Conservation (phyloP, 2,888 invertebrate genomes). For the Netelia virgata region DNA sequence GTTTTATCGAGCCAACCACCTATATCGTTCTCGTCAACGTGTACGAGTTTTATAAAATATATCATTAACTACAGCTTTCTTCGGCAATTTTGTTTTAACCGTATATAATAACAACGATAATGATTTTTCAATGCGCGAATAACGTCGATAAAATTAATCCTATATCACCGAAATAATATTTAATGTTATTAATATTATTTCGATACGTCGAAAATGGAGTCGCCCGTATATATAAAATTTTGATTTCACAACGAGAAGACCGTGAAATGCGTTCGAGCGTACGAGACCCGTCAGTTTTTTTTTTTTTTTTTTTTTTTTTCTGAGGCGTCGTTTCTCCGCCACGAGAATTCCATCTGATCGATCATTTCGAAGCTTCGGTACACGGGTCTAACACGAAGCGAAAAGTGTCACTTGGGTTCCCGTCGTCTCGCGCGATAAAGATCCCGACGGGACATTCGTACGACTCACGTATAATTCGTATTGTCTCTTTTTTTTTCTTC, state of each 20-base stretch:
- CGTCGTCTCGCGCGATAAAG: constrained; percentile 37
- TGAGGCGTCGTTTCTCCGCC: constrained; percentile 15
- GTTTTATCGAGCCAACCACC: not conserved
- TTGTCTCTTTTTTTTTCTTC: constrained; percentile 30
- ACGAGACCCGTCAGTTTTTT: too few relatives aligned
- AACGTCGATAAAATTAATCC: too few relatives aligned
- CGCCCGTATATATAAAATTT: too few relatives aligned
- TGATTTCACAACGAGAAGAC: too few relatives aligned
- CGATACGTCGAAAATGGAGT: too few relatives aligned
- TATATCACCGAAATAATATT: too few relatives aligned
- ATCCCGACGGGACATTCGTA: constrained; percentile 62
- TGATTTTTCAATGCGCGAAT: too few relatives aligned
- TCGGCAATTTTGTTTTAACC: too few relatives aligned
- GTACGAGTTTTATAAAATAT: not conserved
- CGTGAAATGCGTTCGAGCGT: too few relatives aligned
- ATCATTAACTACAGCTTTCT: not conserved
- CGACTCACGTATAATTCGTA: constrained; percentile 35
- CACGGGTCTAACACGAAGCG: not conserved
- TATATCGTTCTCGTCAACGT: not conserved
- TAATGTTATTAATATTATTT: too few relatives aligned
- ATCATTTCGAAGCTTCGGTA: constrained; percentile 37
- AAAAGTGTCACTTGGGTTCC: constrained; percentile 48
- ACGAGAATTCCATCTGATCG: constrained; percentile 38
- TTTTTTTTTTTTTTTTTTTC: constrained; percentile 38
- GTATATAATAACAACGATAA: too few relatives aligned